Percentiles rank a stretch among this genome's conserved stretches.
phyloP scores from a whole-genome alignment of 2,113 vertebrate genomes.

The Spermophilus dauricus region DNA sequence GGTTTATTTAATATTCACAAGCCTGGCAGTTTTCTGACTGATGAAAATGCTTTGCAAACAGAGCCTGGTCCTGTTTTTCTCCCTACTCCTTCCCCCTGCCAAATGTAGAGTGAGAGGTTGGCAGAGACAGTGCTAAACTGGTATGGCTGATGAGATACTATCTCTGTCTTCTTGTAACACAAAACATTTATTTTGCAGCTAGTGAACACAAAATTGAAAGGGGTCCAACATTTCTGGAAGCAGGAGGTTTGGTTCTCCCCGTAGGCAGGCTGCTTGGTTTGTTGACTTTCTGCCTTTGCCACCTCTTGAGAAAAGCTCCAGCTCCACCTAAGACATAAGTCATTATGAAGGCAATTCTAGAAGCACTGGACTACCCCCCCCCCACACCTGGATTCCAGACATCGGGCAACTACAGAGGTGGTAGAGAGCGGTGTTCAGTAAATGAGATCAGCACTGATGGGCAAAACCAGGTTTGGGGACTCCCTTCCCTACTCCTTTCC shows the following conservation, averaged over 20 bases:
- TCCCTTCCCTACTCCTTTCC: neutral
- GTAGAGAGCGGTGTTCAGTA: neutral
- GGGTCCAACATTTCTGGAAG: slow-evolving; percentile 70
- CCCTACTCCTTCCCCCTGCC: slow-evolving; percentile 20
- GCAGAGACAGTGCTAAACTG: slow-evolving; percentile 64
- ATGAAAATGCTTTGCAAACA: slow-evolving; percentile 85
- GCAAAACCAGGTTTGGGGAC: neutral
- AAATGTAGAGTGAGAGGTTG: slow-evolving; percentile 68
- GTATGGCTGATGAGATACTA: slow-evolving; percentile 72
- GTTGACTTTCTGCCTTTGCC: slow-evolving; percentile 42
- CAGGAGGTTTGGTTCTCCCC: slow-evolving; percentile 49
- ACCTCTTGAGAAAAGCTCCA: neutral
- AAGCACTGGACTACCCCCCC: neutral
- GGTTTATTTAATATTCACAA: slow-evolving; percentile 81
- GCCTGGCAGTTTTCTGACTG: slow-evolving; percentile 78
- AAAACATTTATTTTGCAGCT: slow-evolving; percentile 81
- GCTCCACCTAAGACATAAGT: neutral
- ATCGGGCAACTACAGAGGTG: neutral
- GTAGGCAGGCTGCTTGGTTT: neutral
- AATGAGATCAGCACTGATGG: neutral
- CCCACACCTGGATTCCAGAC: neutral
- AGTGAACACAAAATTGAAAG: slow-evolving; percentile 79
- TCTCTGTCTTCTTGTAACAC: slow-evolving; percentile 77
- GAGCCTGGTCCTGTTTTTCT: slow-evolving; percentile 78
- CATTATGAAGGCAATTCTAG: neutral